Evolutionary conservation across 2,888 invertebrate genomes (phyloP).

Genomic region (Lasioglossum zephyrum): DNA sequence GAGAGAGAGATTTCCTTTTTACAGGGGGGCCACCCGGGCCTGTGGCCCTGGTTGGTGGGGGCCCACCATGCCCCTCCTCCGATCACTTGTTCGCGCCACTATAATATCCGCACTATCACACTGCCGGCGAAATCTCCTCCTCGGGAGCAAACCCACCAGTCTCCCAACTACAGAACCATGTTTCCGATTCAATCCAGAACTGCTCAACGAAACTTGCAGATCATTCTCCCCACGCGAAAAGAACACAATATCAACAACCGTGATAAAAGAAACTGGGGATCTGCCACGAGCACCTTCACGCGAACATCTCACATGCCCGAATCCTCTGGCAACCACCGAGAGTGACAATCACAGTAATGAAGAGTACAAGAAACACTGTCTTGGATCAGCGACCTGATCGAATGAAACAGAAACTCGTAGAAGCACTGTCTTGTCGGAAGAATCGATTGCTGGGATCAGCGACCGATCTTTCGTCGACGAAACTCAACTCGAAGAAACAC

Average conservation of each 20-base stretch:
- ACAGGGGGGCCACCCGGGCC: constrained; percentile 77
- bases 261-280: neutral
- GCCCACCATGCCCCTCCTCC: constrained; percentile 76
- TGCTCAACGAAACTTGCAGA: constrained; percentile 74
- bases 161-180: constrained; percentile 35
- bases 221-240: constrained; percentile 64
- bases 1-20: constrained; percentile 67
- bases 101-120: constrained; percentile 52
- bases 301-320: neutral
- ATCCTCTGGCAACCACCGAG: neutral
- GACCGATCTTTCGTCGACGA: neutral
- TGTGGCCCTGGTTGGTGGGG: constrained; percentile 77
- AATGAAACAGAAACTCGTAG: neutral
- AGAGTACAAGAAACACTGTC: neutral
- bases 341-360: neutral
- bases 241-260: neutral
- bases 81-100: constrained; percentile 37
- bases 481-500: neutral
- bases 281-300: neutral
- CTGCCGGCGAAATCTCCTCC: constrained; percentile 18
- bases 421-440: neutral
- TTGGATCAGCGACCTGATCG: neutral
- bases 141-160: neutral
- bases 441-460: neutral
- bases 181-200: constrained; percentile 22